Evolutionary conservation across 1,140 invertebrate species (phyloP), one percentile per base, ranked within the genome.

Genomic region (Drosophila sucinea): DNA sequence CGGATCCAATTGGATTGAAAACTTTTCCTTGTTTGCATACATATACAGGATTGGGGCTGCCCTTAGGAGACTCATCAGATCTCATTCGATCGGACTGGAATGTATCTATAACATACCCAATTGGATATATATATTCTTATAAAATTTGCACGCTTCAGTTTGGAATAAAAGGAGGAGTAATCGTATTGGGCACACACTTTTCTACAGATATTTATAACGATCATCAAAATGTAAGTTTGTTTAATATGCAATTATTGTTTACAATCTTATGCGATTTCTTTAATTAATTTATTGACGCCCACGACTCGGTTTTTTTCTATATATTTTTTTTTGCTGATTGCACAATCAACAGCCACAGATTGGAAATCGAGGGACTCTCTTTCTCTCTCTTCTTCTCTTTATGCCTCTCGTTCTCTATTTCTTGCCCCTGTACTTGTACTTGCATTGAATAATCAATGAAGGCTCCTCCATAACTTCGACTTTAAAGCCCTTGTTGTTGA

Each of bases 171-270:
- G 17, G 17, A 17, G 33, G 33, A 35, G 5, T 8, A 6, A 35
- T 35, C 23, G n/a, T 47, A 23, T 47, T 47, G 4, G 44, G 1
- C 11, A n/a, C 1, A 17, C 40, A 41, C 40, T 41, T 41, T 17
- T 17, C 10, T 41, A 38, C 11, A 17, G 40, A 41, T 40, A 41
- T 17, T 17, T 41, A 41, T 41, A 11, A 11, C n/a, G 1, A 44
- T 40, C 40, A 38, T 61, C 60, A 64, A 64, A 51, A 64, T 64
- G 61, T 54, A 64, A 61, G 60, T 61, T 61, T 44, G 11, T 77
- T 87, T 86, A 87, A 87, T 86, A 86, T 86, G 83, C 84, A 86
- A 87, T 83, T 87, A 87, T 71, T 83, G 83, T 83, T 67, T 71
- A 51, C 23, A 51, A 51, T 51, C 44, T 51, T 51, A 51, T 51